A percentile compares a stretch with the other conserved stretches of the same genome.
Evolutionary conservation across 2,888 invertebrate genomes (phyloP).

Genomic region (Oligia latruncula): DNA sequence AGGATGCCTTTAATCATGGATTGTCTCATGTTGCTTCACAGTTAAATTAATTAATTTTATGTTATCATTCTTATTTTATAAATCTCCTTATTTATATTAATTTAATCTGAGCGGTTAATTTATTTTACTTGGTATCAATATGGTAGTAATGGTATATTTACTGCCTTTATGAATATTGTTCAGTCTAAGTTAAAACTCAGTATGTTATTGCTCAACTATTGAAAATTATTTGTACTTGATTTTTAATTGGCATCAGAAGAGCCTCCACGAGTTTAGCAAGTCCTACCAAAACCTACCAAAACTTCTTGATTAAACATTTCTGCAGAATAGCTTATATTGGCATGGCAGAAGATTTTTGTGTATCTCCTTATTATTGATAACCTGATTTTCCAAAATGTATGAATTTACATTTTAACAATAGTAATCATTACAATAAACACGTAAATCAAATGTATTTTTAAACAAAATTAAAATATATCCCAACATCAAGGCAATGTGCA

Average conservation of each 20-base stretch:
- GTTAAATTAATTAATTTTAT: neutral
- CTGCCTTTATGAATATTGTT: neutral
- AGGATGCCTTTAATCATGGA: neutral
- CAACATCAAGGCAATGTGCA: slow-evolving; percentile 22
- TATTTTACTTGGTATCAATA: neutral
- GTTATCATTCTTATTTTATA: neutral
- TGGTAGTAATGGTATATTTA: neutral
- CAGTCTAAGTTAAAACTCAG: neutral
- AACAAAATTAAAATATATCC: neutral
- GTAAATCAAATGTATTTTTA: neutral
- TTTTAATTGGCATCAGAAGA: neutral
- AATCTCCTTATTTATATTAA: no score
- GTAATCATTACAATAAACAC: neutral
- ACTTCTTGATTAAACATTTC: neutral
- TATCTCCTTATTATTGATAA: neutral
- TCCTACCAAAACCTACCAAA: no score
- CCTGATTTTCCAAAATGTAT: neutral
- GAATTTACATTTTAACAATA: neutral
- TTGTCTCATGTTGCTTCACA: neutral
- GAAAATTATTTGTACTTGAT: neutral
- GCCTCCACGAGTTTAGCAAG: no score
- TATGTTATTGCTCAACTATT: neutral
- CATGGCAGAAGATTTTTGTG: neutral
- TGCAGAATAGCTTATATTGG: neutral
- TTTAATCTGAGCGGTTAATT: neutral